Conservation (phyloP, 2,888 invertebrate genomes). For the Branchellion lobata region DNA sequence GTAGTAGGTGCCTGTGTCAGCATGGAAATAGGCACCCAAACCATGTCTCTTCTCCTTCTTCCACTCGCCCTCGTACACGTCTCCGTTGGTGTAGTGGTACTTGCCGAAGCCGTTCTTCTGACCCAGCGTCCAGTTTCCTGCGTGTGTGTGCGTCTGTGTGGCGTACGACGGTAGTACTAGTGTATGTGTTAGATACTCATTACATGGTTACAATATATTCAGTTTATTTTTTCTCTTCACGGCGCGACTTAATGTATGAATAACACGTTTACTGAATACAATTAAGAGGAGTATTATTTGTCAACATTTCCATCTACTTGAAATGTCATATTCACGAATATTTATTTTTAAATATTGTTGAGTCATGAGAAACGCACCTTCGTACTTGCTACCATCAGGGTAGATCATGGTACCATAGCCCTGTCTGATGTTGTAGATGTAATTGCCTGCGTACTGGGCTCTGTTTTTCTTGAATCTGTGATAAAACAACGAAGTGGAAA, state of each 20-base stretch:
- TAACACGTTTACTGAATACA: background rate
- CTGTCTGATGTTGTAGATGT: slow-evolving; percentile 76
- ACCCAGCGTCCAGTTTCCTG: slow-evolving; percentile 62
- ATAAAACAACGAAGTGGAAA: background rate
- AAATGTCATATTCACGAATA: too few relatives aligned
- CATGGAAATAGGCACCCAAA: slow-evolving; percentile 60
- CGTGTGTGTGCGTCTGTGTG: background rate
- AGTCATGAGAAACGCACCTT: slow-evolving; percentile 70
- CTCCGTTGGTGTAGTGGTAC: slow-evolving; percentile 62
- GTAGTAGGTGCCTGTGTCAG: slow-evolving; percentile 61
- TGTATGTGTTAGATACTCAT: too few relatives aligned
- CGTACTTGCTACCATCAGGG: slow-evolving; percentile 82
- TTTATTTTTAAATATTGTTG: too few relatives aligned
- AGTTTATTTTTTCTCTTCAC: too few relatives aligned
- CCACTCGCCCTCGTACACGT: slow-evolving; percentile 63
- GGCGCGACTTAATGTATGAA: too few relatives aligned
- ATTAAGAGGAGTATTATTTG: background rate
- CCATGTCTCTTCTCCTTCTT: slow-evolving; percentile 61
- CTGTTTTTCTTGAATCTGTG: slow-evolving; percentile 60
- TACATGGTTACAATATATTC: too few relatives aligned
- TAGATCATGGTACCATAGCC: slow-evolving; percentile 80
- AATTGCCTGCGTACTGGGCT: slow-evolving; percentile 74
- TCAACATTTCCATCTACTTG: too few relatives aligned
- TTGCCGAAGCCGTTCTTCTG: slow-evolving; percentile 61
- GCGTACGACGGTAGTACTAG: too few relatives aligned